A percentile compares a stretch with the other conserved stretches of the same genome.
Evolutionary conservation across 2,888 invertebrate genomes (phyloP).

Genomic region (Acleris laterana): DNA sequence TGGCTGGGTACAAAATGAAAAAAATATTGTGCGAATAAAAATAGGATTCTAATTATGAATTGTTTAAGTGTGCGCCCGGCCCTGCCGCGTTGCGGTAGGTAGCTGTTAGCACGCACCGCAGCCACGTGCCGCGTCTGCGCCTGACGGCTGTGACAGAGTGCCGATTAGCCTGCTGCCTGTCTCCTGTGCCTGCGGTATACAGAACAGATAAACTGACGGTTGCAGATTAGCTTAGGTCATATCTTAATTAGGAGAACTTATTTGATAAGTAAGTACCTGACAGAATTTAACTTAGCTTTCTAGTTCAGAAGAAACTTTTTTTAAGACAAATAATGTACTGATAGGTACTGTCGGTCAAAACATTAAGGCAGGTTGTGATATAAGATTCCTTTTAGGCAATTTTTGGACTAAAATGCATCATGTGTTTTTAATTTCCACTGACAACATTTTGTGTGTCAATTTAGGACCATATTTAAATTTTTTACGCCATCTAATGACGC

Average conservation of each 20-base stretch:
- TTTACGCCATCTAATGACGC: not conserved
- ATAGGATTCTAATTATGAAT: slow-evolving; percentile 30
- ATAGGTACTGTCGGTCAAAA: not conserved
- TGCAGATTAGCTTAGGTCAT: not conserved
- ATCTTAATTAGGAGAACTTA: not conserved
- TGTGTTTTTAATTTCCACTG: not conserved
- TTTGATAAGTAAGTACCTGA: not conserved
- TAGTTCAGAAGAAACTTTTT: too few relatives aligned
- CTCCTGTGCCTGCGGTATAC: slow-evolving; percentile 36
- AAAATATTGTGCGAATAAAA: slow-evolving; percentile 6
- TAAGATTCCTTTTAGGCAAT: not conserved
- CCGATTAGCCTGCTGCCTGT: slow-evolving; percentile 70
- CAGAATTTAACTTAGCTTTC: too few relatives aligned
- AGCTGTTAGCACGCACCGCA: slow-evolving; percentile 39
- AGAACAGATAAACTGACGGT: slow-evolving; percentile 1
- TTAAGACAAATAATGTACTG: not conserved
- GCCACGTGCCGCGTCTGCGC: slow-evolving; percentile 51
- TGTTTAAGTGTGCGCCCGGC: slow-evolving; percentile 33
- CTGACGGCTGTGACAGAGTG: slow-evolving; percentile 71
- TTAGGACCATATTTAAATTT: not conserved
- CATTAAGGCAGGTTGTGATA: not conserved
- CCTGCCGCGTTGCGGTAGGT: slow-evolving; percentile 38
- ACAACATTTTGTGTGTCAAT: not conserved
- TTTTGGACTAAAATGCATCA: not conserved
- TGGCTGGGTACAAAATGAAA: not conserved